Evolutionary conservation across 2,797 vertebrate species (phyloP), one percentile per base, ranked within the genome.

Genomic region (Enteromius paludinosus): DNA sequence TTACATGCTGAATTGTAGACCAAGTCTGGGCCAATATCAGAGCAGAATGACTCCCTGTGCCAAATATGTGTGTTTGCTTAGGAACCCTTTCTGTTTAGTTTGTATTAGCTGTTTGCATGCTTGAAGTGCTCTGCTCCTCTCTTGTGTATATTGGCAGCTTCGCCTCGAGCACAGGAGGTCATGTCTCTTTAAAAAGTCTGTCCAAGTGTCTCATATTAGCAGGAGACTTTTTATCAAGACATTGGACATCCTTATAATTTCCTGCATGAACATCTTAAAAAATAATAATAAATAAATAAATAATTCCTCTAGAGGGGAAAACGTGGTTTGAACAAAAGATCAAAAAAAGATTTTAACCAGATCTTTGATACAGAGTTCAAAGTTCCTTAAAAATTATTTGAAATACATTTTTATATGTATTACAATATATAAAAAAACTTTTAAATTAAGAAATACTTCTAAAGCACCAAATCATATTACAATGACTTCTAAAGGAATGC

Each of bases 111-210:
- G 70, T 84, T 84, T 84, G 68, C 64, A 52, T 66, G 70, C 52
- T 77, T 68, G 38, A 85, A 68, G 84, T 73, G 38, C 64, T 82
- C 62, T 52, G 49, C 71, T 79, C 41, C 64, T 82, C 62, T 78
- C 38, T 56, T 82, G 85, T 83, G 81, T 80, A 66, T 72, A 82
- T 83, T 75, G 62, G 79, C 81, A 83, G 49, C 3, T 54, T 85
- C 38, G 87, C 87, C 85, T 87, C 72, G 20, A 52, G 65, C 87
- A 75, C 70, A 41, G 69, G 85, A 65, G 82, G 84, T 87, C 59
- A 69, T 68, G 41, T 77, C 68, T 88, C 70, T 59, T 78, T 65
- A 38, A 81, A 30, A 64, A 65, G 23, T 38, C 25, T 35, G 14
- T 69, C 23, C 15, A 69, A 49, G 33, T 25, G 25, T 71, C 77